Evolutionary conservation across 1,140 invertebrate species (phyloP).

Genomic region (Drosophila cardini): DNA sequence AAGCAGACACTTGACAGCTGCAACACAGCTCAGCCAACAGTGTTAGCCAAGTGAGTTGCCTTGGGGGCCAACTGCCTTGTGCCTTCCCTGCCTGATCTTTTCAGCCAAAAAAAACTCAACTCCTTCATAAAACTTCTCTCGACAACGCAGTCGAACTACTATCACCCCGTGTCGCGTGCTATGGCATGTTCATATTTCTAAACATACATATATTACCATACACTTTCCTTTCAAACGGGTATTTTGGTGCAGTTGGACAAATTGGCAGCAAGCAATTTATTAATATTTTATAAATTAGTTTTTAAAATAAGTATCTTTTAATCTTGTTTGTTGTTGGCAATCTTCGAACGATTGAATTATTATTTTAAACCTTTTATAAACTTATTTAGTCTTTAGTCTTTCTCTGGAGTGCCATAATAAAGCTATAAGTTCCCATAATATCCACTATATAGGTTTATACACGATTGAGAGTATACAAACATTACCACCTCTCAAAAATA

Average conservation of each 20-base stretch:
- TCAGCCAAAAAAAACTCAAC: background rate
- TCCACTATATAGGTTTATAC: too few relatives aligned
- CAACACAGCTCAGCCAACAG: conserved; percentile 39
- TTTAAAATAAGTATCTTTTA: too few relatives aligned
- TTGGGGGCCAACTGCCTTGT: conserved; percentile 57
- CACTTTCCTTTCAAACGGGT: conserved; percentile 6
- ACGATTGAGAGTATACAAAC: too few relatives aligned
- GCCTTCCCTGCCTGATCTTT: conserved; percentile 12
- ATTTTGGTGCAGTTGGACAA: background rate
- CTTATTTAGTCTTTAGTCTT: too few relatives aligned
- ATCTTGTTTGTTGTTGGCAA: too few relatives aligned
- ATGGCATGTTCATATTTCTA: conserved; percentile 63
- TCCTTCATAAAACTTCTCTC: conserved; percentile 20
- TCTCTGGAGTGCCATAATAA: too few relatives aligned
- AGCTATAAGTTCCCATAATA: too few relatives aligned
- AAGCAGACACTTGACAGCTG: conserved; percentile 73
- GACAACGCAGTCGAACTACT: conserved; percentile 59
- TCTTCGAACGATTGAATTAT: too few relatives aligned
- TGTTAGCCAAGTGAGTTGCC: conserved; percentile 65
- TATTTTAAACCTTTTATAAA: too few relatives aligned
- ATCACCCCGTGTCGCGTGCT: conserved; percentile 76
- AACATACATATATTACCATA: conserved; percentile 55
- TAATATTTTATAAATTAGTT: too few relatives aligned
- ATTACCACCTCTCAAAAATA: too few relatives aligned
- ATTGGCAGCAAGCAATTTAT: background rate